Evolutionary conservation across 2,113 vertebrate species (phyloP).

Genomic region (Cheirogaleus medius): DNA sequence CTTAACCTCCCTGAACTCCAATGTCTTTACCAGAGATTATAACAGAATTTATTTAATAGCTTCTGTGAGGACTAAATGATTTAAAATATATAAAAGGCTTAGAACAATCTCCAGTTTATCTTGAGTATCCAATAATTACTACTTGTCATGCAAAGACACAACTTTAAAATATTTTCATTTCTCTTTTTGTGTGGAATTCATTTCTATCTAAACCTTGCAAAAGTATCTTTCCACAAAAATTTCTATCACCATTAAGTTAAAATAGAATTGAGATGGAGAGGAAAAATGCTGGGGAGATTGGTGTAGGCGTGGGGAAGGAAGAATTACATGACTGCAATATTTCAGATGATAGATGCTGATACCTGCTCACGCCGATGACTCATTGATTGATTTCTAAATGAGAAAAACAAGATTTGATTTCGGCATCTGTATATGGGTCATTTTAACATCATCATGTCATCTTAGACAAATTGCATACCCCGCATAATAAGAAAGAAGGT

Average conservation of each 20-base stretch:
- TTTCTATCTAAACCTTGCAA: not conserved
- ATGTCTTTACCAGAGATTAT: not conserved
- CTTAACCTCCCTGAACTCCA: not conserved
- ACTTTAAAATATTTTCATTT: slow-evolving; percentile 1
- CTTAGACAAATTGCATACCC: not conserved
- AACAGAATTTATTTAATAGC: not conserved
- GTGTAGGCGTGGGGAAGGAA: not conserved
- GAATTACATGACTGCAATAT: not conserved
- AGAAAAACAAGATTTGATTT: not conserved
- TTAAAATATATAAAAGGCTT: not conserved
- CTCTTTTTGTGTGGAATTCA: not conserved
- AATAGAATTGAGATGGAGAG: not conserved
- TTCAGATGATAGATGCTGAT: not conserved
- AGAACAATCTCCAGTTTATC: not conserved
- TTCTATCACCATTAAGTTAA: not conserved
- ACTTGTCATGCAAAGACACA: not conserved
- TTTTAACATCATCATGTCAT: slow-evolving; percentile 19
- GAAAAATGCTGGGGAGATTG: not conserved
- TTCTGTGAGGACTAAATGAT: not conserved
- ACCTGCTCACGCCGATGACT: not conserved
- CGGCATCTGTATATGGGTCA: not conserved
- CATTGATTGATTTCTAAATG: not conserved
- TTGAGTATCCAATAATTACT: not conserved
- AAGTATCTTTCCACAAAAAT: not conserved
- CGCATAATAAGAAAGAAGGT: not conserved